Evolutionary conservation across 2,113 vertebrate genomes (phyloP).

Genomic region (Shinisaurus crocodilurus): DNA sequence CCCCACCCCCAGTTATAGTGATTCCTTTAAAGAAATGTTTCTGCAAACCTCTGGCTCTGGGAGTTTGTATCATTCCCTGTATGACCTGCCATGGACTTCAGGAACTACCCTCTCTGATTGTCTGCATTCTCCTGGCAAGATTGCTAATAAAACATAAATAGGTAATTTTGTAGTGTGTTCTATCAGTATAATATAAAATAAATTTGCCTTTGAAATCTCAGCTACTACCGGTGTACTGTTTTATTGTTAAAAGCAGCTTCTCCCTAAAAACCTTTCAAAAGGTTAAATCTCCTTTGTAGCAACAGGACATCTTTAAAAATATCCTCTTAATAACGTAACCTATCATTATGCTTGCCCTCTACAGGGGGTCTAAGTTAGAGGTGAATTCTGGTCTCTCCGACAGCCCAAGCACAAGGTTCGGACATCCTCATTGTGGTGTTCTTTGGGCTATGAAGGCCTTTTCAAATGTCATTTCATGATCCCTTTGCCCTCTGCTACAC

Average conservation of each 20-base stretch:
- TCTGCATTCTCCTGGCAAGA: neutral
- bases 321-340: neutral
- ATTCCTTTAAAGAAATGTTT: neutral
- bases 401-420: neutral
- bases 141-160: neutral
- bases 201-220: neutral
- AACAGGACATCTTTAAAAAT: neutral
- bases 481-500: neutral
- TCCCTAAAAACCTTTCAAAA: neutral
- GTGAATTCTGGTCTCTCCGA: neutral
- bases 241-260: neutral
- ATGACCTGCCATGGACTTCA: neutral
- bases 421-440: neutral
- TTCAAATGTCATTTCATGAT: conserved; percentile 22
- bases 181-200: conserved; percentile 4
- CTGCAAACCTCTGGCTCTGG: neutral
- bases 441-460: conserved; percentile 12
- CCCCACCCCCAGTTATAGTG: neutral
- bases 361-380: neutral
- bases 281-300: neutral
- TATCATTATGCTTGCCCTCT: neutral
- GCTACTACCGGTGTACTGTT: neutral
- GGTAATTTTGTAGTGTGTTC: neutral
- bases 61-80: neutral
- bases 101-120: neutral